Conservation (phyloP, 2,888 invertebrate species). For the Agrenia bidenticulata region DNA sequence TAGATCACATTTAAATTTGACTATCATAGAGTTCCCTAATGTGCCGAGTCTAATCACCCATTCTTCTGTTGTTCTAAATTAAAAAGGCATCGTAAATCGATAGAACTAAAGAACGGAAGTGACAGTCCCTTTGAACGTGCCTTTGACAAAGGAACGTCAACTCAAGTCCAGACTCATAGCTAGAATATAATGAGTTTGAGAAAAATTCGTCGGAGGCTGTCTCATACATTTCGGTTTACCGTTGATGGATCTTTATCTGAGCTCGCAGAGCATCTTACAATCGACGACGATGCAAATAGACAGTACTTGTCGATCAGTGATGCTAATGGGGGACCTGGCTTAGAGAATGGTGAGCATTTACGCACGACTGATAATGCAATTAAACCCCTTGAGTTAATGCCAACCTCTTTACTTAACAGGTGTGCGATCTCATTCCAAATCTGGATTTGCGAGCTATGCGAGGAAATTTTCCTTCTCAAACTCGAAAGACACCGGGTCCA, state of each 20-base stretch:
- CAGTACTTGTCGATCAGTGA: constrained; percentile 51
- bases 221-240: constrained; percentile 55
- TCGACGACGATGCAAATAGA: constrained; percentile 54
- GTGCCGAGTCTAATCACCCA: too few species aligned
- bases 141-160: too few species aligned
- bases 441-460: constrained; percentile 50
- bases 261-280: constrained; percentile 55
- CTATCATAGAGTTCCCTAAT: too few species aligned
- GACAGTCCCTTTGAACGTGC: too few species aligned
- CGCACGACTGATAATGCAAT: neutral
- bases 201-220: constrained; percentile 55
- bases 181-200: constrained; percentile 53
- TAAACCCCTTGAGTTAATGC: neutral
- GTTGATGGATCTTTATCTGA: constrained; percentile 54
- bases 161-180: too few species aligned
- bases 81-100: too few species aligned
- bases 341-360: constrained; percentile 47
- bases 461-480: constrained; percentile 52
- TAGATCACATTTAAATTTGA: too few species aligned
- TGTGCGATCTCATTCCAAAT: constrained; percentile 52
- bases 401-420: constrained; percentile 26
- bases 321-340: constrained; percentile 44
- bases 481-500: constrained; percentile 50
- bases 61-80: too few species aligned
- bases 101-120: too few species aligned